A percentile compares a stretch with the other conserved stretches of the same genome.
Conservation (phyloP, 2,888 invertebrate species). For the Parnassius glacialis region DNA sequence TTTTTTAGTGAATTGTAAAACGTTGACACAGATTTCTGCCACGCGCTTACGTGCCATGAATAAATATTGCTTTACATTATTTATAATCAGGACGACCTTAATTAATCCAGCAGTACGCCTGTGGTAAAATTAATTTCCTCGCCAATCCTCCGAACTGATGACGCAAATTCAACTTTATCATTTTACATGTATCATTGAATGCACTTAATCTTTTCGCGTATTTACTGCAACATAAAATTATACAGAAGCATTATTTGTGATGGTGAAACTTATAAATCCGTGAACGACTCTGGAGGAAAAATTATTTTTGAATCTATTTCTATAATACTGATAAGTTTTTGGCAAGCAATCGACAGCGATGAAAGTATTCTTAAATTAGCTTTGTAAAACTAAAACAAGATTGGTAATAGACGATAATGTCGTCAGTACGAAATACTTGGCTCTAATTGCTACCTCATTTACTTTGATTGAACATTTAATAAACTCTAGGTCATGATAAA, state of each 20-base stretch:
- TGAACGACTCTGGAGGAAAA: not conserved
- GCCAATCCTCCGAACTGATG: constrained; percentile 11
- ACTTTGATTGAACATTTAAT: not conserved
- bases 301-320: too few species aligned
- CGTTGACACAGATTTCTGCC: not conserved
- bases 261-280: not conserved
- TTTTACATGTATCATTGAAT: constrained; percentile 8
- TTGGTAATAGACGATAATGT: constrained; percentile 6
- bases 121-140: constrained; percentile 7
- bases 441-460: constrained; percentile 11
- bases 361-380: constrained; percentile 14
- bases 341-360: not conserved
- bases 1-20: not conserved
- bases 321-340: constrained; percentile 10
- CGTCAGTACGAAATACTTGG: constrained; percentile 12
- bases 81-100: constrained; percentile 9
- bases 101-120: constrained; percentile 11
- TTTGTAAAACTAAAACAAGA: constrained; percentile 6
- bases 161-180: constrained; percentile 23
- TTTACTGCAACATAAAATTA: not conserved
- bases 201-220: constrained; percentile 3
- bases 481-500: constrained; percentile 3
- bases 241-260: not conserved
- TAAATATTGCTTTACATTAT: constrained; percentile 2
- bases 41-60: not conserved